phyloP scores from a whole-genome alignment of 2,888 invertebrate species.

The Vesta saturnalis region DNA sequence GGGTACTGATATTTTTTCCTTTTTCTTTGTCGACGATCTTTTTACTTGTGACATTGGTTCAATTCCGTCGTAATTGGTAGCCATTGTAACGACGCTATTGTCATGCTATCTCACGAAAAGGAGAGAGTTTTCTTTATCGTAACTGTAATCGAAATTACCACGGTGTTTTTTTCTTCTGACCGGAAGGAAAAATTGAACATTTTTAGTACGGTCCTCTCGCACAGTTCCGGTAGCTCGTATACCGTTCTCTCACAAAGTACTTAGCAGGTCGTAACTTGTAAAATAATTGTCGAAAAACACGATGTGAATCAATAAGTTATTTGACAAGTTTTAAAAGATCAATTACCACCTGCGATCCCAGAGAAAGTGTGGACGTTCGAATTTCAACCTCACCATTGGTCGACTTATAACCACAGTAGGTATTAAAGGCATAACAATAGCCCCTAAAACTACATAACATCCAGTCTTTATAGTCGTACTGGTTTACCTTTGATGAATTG shows the following conservation, averaged over 20 bases:
- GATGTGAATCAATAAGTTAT: neutral
- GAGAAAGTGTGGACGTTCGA: neutral
- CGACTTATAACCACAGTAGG: too few species aligned
- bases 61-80: conserved; percentile 7
- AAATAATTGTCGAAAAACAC: too few species aligned
- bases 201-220: neutral
- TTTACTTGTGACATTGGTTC: too few species aligned
- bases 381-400: too few species aligned
- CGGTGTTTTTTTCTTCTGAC: neutral
- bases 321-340: neutral
- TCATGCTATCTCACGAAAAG: too few species aligned
- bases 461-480: neutral
- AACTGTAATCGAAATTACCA: neutral
- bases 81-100: neutral
- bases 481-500: neutral
- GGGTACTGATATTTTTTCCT: conserved; percentile 15
- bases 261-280: too few species aligned
- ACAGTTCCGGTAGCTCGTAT: too few species aligned
- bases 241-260: neutral
- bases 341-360: neutral
- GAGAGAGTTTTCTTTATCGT: neutral
- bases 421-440: neutral
- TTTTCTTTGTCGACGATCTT: conserved; percentile 15
- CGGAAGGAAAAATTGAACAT: too few species aligned
- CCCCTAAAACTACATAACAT: neutral